These are phyloP conservation scores for Manduca sexta DNA, from an alignment of 1,140 invertebrate species.

Conservation along the genomic window DNA sequence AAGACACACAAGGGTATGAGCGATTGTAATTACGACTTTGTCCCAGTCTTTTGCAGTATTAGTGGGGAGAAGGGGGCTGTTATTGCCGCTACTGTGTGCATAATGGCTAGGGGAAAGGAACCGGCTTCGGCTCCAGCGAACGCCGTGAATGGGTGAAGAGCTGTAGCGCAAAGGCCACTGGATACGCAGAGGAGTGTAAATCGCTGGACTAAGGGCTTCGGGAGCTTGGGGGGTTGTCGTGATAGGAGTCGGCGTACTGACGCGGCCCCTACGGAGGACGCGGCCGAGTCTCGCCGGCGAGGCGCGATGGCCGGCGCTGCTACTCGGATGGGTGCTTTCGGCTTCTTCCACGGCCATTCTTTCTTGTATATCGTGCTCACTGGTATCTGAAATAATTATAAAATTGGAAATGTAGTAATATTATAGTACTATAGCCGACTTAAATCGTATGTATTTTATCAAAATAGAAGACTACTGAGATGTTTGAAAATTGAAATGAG, in stretches of 20 bases:
- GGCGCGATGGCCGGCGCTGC: conserved; percentile 36
- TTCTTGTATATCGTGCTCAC: conserved; percentile 58
- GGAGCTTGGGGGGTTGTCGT: conserved; percentile 45
- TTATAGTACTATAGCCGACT: too few species aligned
- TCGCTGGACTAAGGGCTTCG: conserved; percentile 71
- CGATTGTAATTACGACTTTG: conserved; percentile 39
- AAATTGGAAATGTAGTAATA: too few species aligned
- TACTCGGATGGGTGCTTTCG: conserved; percentile 29
- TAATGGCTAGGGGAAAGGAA: conserved; percentile 70
- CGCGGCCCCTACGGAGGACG: conserved; percentile 79
- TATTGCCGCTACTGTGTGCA: conserved; percentile 75
- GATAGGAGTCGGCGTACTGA: conserved; percentile 79
- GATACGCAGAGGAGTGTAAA: conserved; percentile 63
- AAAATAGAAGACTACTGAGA: too few species aligned
- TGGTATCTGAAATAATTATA: conserved; percentile 37
- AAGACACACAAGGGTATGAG: conserved; percentile 40
- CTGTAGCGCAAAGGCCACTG: conserved; percentile 68
- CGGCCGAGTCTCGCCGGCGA: conserved; percentile 77
- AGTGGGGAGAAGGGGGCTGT: conserved; percentile 78
- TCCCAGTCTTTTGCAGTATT: conserved; percentile 54
- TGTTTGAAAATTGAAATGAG: too few species aligned
- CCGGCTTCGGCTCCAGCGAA: conserved; percentile 59
- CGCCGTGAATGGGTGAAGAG: conserved; percentile 53
- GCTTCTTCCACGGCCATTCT: conserved; percentile 63
- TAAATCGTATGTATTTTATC: too few species aligned